Conservation (phyloP, 2,888 invertebrate species). For the Cheilosia vernalis region DNA sequence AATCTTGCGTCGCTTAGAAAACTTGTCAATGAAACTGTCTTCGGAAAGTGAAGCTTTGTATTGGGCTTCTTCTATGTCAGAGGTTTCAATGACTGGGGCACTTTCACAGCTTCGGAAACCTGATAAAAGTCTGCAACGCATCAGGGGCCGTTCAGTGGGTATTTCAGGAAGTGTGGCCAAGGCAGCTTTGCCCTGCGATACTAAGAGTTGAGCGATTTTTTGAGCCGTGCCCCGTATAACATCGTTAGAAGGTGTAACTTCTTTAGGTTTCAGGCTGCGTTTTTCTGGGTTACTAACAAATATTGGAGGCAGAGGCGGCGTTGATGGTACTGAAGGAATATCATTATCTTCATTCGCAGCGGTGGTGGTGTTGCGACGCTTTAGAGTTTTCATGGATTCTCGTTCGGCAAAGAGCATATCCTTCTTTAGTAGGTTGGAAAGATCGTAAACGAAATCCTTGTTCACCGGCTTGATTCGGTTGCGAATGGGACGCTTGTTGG, state of each 20-base stretch:
- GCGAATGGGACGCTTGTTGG: conserved; percentile 85
- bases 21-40: conserved; percentile 81
- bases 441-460: conserved; percentile 89
- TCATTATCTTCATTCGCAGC: conserved; percentile 59
- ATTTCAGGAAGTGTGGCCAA: conserved; percentile 81
- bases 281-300: neutral
- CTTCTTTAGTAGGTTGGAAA: conserved; percentile 85
- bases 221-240: conserved; percentile 78
- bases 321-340: conserved; percentile 53
- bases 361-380: conserved; percentile 76
- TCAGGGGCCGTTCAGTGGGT: conserved; percentile 81
- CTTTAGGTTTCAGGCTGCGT: neutral
- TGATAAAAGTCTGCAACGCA: conserved; percentile 79
- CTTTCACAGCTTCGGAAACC: conserved; percentile 71
- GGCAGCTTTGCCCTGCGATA: conserved; percentile 80
- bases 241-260: conserved; percentile 25
- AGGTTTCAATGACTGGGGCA: conserved; percentile 75
- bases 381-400: conserved; percentile 71
- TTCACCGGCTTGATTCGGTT: conserved; percentile 87
- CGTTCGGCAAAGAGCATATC: conserved; percentile 76
- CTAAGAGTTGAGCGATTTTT: conserved; percentile 78
- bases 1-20: conserved; percentile 79
- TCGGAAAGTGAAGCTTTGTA: conserved; percentile 77
- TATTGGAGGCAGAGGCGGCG: conserved; percentile 73
- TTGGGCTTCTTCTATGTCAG: conserved; percentile 77